Evolutionary conservation across 2,888 invertebrate genomes (phyloP), one percentile per base, ranked within the genome.

Genomic region (Ectropis crepuscularia): DNA sequence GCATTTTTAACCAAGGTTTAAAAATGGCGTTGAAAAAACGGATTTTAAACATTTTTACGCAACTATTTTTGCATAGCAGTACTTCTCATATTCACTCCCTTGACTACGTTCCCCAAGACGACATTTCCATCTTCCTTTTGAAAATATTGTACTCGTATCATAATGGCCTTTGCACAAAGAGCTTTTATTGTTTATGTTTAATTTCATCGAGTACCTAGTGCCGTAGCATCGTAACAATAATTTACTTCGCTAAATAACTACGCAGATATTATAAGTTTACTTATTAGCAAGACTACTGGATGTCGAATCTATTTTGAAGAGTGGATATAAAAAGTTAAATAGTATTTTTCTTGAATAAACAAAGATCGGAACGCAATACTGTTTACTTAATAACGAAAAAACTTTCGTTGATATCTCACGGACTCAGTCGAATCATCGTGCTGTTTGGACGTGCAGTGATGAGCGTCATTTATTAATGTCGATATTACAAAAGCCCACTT

Each of bases 401-500:
- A 11, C 41, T 39, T 51, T 51, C 39, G 10, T 59, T 11, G 9
- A 39, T 53, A 48, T 46, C 39, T 39, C 16, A 41, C 6, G 47
- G 6, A 38, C 46, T 38, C 11, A 58, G 48, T 53, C 59, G 65
- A 48, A 65, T 68, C 63, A 65, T 61, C 50, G 59, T 68, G 70
- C 53, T 53, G 54, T 58, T 61, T 58, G 43, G 50, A 57, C 54
- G 53, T 58, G 63, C 64, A 70, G 69, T 69, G 73, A 71, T 72
- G 74, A 80, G 78, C 77, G 75, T 77, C 76, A 74, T 74, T 79
- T 74, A 77, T 78, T 77, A 76, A 76, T 77, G 79, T 72, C 73
- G 74, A 77, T 76, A 78, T 76, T 74, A 80, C 76, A 76, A 78
- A 82, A 82, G 79, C 80, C 79, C 79, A 81, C 75, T 78, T 79